Evolutionary conservation across 35 echinoderm and acorn worm species (phyloP).

Genomic region (Chiridota heheva): DNA sequence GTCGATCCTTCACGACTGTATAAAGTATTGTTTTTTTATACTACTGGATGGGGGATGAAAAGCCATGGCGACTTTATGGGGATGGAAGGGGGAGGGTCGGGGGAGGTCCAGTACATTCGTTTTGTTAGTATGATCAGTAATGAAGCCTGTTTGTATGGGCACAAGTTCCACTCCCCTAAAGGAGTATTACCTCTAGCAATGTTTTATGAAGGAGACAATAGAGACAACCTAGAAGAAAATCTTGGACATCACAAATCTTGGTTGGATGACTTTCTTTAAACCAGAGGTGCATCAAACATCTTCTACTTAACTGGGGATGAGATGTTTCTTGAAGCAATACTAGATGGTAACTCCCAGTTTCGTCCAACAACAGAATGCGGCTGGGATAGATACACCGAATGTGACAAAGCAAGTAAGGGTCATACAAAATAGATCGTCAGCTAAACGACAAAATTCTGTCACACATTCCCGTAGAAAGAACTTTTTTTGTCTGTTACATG

Average conservation of each 20-base stretch:
- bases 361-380: neutral
- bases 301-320: slow-evolving; percentile 20
- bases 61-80: slow-evolving; percentile 1
- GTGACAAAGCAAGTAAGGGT: neutral
- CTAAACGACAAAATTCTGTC: neutral
- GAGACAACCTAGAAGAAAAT: slow-evolving; percentile 48
- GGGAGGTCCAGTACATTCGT: neutral
- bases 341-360: neutral
- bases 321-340: slow-evolving; percentile 18
- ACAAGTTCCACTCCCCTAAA: neutral
- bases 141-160: slow-evolving; percentile 3
- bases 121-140: slow-evolving; percentile 5
- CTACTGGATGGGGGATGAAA: neutral
- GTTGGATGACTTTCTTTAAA: neutral
- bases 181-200: slow-evolving; percentile 13
- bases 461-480: too few relatives aligned
- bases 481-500: slow-evolving; percentile 34
- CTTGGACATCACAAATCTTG: neutral
- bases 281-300: neutral
- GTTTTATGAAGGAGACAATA: slow-evolving; percentile 36
- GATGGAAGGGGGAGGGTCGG: slow-evolving; percentile 29
- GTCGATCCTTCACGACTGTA: neutral
- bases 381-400: neutral
- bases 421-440: too few relatives aligned
- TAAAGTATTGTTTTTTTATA: slow-evolving; percentile 3